A percentile compares a stretch with the other conserved stretches of the same genome.
These are phyloP conservation scores for Pitangus sulphuratus DNA, from an alignment of 2,797 vertebrate species.

Conservation along the genomic window DNA sequence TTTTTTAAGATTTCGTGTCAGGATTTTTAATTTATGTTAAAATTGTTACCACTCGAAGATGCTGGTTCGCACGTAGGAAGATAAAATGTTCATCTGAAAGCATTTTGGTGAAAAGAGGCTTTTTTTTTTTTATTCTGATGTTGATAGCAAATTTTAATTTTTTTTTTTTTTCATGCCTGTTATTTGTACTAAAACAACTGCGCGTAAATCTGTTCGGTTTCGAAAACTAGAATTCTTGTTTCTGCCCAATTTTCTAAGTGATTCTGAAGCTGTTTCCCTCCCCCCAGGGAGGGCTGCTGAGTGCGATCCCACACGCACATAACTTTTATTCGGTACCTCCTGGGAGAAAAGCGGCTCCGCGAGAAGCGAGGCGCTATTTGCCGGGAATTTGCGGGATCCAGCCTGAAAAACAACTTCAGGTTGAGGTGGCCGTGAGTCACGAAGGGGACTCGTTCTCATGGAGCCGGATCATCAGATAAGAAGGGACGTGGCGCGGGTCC, in stretches of 20 bases:
- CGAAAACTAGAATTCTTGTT: neutral
- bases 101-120: neutral
- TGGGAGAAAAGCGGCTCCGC: neutral
- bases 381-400: neutral
- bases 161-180: neutral
- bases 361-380: neutral
- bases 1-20: neutral
- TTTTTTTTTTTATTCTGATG: accelerated
- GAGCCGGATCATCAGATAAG: conserved; percentile 4
- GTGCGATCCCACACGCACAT: accelerated
- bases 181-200: neutral
- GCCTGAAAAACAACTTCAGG: neutral
- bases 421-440: conserved; percentile 20
- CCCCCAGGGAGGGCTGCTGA: accelerated
- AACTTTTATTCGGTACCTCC: neutral
- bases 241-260: accelerated
- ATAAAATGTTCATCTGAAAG: neutral
- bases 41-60: neutral
- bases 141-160: neutral
- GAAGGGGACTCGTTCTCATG: neutral
- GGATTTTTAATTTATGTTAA: neutral
- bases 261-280: neutral
- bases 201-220: accelerated
- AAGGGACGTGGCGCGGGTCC: neutral
- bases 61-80: neutral